Evolutionary conservation across 1,140 invertebrate genomes (phyloP), one percentile per base, ranked within the genome.

Genomic region (Acromyrmex echinatior): DNA sequence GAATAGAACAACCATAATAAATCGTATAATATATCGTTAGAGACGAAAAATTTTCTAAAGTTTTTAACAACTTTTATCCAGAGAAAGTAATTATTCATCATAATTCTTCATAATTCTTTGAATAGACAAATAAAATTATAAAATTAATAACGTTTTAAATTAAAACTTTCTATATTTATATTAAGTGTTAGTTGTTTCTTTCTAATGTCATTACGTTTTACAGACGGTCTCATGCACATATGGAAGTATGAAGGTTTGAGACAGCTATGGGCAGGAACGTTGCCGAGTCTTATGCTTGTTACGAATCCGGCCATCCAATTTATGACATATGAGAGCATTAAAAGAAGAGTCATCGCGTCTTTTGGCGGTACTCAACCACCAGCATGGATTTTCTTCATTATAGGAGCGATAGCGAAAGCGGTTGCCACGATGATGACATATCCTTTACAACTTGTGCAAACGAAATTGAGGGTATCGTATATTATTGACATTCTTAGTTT

Each of bases 261-360:
- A 49, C 96, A 97, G 3, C 94, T 99, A 9, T 99, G 98, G 98
- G 97, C 97, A 68, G 98, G 98, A 9, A 97, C 97, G 0, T 91
- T 97, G 16, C 97, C 98, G 5, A 99, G 98, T n/a, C 93, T 99
- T 12, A 95, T 99, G 74, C 95, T 99, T 10, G 97, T 98, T 4
- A 96, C 96, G 14, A 99, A 99, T 96, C 98, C 98, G 53, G 98
- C 98, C 0, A 97, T 99, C 74, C 98, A 99, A 93, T 99, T 99
- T 94, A 98, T 98, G 97, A 97, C 98, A 56, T 99, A 99, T 95
- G 98, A 99, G 94, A 94, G 97, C 65, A 94, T 99, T 0, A 99
- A 99, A 94, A 95, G 98, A 79, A 96, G 96, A 88, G 87, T 97
- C 10, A 88, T 92, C n/a, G 88, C 88, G n/a, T 93, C 88, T 39